Evolutionary conservation across 2,888 invertebrate species (phyloP), one percentile per base, ranked within the genome.

Genomic region (Ophion ellenae): DNA sequence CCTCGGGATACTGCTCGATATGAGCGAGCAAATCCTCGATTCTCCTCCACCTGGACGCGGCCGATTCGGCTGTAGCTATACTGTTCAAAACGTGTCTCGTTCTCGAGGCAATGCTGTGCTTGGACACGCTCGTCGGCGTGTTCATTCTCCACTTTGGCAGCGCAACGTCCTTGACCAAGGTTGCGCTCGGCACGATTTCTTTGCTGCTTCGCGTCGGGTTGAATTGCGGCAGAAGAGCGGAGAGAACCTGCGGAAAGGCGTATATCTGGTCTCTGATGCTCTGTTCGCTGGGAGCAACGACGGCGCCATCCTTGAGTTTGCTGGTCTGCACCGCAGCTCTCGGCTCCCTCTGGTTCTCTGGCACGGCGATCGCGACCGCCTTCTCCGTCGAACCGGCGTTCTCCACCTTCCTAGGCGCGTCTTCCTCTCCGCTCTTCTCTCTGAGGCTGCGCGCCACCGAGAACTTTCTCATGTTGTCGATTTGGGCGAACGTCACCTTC

Each of bases 1-100:
- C 96, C 90, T 97, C 96, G 0, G 97, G 97, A 94, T 96, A 97
- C 89, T 96, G 95, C 87, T 96, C 95, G n/a, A 98, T 94, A 92
- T 98, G 97, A 0, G 94, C 94, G 63, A 97, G 95, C 70, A 98
- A 95, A 90, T 97, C 96, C 90, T 97, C 96, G 0, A 97, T 94
- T 89, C 97, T 95, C 75, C 95, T 95, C 86, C 96, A 93, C 87
- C 95, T 95, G 3, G 96, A 96, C 24, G 95, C 94, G 17, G 94
- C 93, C 2, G 95, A 95, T 90, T 95, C 95, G 0, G 97, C 96
- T 10, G 94, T 94, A 57, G 94, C 94, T 75, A 97, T 94, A n/a
- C 96, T 95, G 6, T 95, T 95, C 87, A 97, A 94, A 77, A 97
- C 95, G 91, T 97, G 96, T 71, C 95, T 95, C 4, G 97, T 97